Conservation (phyloP, 2,113 vertebrate species). For the Antidorcas marsupialis region DNA sequence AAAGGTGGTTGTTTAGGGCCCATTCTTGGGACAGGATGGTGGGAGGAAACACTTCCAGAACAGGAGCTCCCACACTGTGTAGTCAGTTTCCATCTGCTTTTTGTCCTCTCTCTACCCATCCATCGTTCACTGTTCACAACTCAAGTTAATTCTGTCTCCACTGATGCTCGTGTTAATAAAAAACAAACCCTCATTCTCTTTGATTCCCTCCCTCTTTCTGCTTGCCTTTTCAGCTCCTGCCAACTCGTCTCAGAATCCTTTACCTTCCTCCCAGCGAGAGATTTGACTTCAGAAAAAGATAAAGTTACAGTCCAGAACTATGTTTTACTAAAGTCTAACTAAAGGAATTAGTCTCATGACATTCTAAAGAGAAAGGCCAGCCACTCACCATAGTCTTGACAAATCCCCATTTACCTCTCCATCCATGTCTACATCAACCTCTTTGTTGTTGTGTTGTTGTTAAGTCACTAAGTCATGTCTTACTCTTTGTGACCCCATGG, state of each 20-base stretch:
- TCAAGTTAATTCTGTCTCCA: not conserved
- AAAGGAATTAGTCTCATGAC: not conserved
- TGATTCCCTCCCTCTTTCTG: not conserved
- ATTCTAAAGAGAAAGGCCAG: not conserved
- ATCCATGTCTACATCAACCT: not conserved
- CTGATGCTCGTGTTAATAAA: rapidly evolving
- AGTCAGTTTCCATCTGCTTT: not conserved
- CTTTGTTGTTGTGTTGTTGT: not conserved
- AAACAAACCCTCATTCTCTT: not conserved
- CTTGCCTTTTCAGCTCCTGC: not conserved
- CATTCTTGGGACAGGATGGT: not conserved
- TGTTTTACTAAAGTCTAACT: not conserved
- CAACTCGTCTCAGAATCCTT: not conserved
- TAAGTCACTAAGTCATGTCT: not conserved
- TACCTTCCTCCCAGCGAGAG: not conserved
- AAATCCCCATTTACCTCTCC: not conserved
- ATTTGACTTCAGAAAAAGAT: not conserved
- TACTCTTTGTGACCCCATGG: not conserved
- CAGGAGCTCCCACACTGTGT: rapidly evolving
- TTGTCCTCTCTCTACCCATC: not conserved
- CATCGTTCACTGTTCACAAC: not conserved
- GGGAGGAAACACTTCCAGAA: not conserved
- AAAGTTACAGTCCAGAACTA: not conserved
- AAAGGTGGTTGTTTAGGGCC: not conserved
- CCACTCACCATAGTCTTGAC: not conserved